Percentiles rank a stretch among this genome's conserved stretches.
Conservation (phyloP, 2,888 invertebrate species). For the Trissoscelio sp. region DNA sequence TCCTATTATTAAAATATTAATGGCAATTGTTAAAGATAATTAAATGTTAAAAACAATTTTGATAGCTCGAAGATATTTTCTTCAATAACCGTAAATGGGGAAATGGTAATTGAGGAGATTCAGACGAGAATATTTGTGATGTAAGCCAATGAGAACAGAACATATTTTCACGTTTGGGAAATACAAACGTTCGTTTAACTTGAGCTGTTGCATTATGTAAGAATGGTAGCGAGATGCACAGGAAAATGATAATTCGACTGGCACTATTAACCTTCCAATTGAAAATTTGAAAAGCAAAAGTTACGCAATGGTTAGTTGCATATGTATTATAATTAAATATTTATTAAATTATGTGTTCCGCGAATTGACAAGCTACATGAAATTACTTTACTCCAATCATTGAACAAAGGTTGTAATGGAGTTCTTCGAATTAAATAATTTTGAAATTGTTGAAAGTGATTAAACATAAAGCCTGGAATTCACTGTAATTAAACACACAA, state of each 20-base stretch:
- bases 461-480: neutral
- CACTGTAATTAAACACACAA: slow-evolving; percentile 2
- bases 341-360: slow-evolving; percentile 15
- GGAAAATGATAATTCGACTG: slow-evolving; percentile 29
- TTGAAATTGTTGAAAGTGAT: neutral
- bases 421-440: neutral
- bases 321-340: neutral
- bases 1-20: no score
- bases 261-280: slow-evolving; percentile 33
- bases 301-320: slow-evolving; percentile 12
- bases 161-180: slow-evolving; percentile 56
- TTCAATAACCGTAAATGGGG: slow-evolving; percentile 29
- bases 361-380: neutral
- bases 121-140: slow-evolving; percentile 41
- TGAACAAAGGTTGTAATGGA: no score
- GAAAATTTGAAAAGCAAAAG: slow-evolving; percentile 42
- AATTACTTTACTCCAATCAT: neutral
- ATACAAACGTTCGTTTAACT: slow-evolving; percentile 60
- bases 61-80: slow-evolving; percentile 22
- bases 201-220: slow-evolving; percentile 56
- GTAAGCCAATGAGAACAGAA: slow-evolving; percentile 49
- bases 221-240: slow-evolving; percentile 23
- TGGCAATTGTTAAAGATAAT: no score
- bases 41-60: no score
- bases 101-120: slow-evolving; percentile 24